Base-by-base conservation (phyloP, 2,888 invertebrate genomes). In the Stegophylla sp. region DNA sequence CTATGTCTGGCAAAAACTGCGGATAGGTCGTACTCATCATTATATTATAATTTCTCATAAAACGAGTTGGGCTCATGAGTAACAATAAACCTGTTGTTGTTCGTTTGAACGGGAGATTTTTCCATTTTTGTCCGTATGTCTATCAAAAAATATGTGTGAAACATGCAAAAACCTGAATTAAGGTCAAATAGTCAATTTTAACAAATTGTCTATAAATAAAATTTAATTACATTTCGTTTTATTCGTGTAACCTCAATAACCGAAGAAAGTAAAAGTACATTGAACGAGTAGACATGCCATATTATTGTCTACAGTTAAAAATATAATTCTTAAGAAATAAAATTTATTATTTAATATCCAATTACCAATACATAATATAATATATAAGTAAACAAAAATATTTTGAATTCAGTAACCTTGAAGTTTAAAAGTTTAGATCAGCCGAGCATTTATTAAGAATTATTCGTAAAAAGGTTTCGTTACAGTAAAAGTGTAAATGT, bases 21-120 rank as follows among this genome's bases (percentile, higher is more conserved):
- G 45, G 12, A 34, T 56, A 72, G 17, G 26, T 3, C n/a, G 26
- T 56, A 72, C 41, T 56, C 53, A 56, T 72, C 51, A n/a, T n/a
- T n/a, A n/a, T n/a, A n/a, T n/a, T n/a, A n/a, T n/a, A 59, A 43
- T 41, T 4, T 71, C 23, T 72, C 72, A 12, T 59, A 41, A 48
- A 74, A 74, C 74, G 48, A 28, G 74, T 74, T 74, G 28, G 34
- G 61, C 74, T 28, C 9, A 1, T 5, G 34, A n/a, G 73, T n/a
- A 59, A 43, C 63, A 45, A 26, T 9, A 59, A 74, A 74, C 74
- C 48, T 63, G 74, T 74, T 63, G 74, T 74, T 74, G 74, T 48
- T 34, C 61, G n/a, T 63, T 74, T 63, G 43, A 53, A 41, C 45
- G 41, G 53, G 15, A 41, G 34, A 53, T 71, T 71, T 71, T 71